These are phyloP conservation scores for Nebria brevicollis DNA, from an alignment of 2,888 invertebrate species.

Conservation along the genomic window DNA sequence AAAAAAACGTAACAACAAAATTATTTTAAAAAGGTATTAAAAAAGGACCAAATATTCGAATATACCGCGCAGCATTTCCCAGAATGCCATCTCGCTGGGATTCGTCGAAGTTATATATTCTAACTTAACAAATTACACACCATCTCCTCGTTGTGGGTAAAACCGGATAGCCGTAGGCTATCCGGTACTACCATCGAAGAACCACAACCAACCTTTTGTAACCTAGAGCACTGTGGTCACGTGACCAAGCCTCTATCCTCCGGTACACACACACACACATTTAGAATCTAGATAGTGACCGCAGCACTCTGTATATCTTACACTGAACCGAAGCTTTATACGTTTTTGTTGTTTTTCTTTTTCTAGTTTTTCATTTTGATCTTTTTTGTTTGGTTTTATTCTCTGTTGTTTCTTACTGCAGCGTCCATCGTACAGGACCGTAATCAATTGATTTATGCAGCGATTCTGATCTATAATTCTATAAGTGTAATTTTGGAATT, in stretches of 20 bases:
- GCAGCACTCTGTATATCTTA: conserved; percentile 2
- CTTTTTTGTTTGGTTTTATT: conserved; percentile 27
- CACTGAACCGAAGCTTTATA: not conserved
- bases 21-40: not conserved
- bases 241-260: conserved; percentile 19
- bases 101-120: not conserved
- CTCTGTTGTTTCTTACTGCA: conserved; percentile 26
- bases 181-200: not conserved
- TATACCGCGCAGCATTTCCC: not conserved
- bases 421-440: conserved; percentile 26
- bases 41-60: not conserved
- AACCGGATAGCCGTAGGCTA: not conserved
- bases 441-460: not conserved
- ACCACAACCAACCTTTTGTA: conserved; percentile 4
- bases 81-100: not conserved
- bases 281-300: conserved; percentile 26
- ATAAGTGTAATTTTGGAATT: too few species aligned
- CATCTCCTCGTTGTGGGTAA: not conserved
- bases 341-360: conserved; percentile 15
- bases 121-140: not conserved
- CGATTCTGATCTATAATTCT: too few species aligned
- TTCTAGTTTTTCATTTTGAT: conserved; percentile 4
- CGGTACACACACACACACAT: conserved; percentile 18
- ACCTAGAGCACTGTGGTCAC: conserved; percentile 21
- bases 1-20: not conserved